phyloP scores from a whole-genome alignment of 2,888 invertebrate species.

The Anoplius nigerrimus region DNA sequence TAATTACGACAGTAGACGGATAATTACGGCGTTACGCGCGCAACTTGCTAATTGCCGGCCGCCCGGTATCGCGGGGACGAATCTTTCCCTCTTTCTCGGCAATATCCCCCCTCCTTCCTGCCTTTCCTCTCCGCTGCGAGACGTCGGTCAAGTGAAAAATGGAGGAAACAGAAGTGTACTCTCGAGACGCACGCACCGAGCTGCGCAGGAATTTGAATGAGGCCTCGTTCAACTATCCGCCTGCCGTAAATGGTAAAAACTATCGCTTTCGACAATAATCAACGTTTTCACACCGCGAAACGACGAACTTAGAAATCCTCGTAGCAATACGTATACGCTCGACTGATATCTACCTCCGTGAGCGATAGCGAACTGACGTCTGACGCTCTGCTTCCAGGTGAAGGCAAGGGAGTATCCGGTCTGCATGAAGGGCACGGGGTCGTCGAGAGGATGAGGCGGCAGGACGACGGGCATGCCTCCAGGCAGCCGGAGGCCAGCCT shows the following conservation, averaged over 20 bases:
- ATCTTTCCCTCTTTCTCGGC: slow-evolving; percentile 22
- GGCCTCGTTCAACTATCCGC: too few species aligned
- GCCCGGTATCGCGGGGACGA: slow-evolving; percentile 8
- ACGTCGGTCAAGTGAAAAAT: too few species aligned
- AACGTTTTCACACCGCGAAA: too few species aligned
- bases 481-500: slow-evolving; percentile 48
- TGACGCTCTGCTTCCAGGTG: slow-evolving; percentile 37
- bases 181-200: slow-evolving; percentile 3
- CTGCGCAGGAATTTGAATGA: background rate
- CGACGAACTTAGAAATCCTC: too few species aligned
- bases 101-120: background rate
- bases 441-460: slow-evolving; percentile 53
- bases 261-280: too few species aligned
- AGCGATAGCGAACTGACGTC: too few species aligned
- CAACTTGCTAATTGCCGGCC: slow-evolving; percentile 41
- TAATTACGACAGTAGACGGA: slow-evolving; percentile 45
- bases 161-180: slow-evolving; percentile 1
- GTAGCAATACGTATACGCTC: too few species aligned
- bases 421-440: slow-evolving; percentile 55
- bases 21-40: slow-evolving; percentile 42
- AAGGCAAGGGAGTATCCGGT: slow-evolving; percentile 44
- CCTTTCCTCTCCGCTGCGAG: background rate
- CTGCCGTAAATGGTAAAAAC: too few species aligned
- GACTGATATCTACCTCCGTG: too few species aligned
- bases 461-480: slow-evolving; percentile 48